Evolutionary conservation across 2,888 invertebrate genomes (phyloP).

Genomic region (Orgyia antiqua): DNA sequence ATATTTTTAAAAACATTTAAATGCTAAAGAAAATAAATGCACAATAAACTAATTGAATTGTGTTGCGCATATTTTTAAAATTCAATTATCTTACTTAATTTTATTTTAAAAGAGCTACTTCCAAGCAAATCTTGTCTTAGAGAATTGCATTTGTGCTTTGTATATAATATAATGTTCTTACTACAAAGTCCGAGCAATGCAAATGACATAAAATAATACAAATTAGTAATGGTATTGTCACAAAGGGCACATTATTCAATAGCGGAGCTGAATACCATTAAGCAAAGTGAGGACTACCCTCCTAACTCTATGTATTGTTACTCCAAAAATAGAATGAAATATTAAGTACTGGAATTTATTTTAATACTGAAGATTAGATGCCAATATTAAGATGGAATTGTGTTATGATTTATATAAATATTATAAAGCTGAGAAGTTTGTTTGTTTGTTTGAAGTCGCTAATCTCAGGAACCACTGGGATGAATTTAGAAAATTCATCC

Average conservation of each 20-base stretch:
- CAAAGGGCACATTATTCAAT: constrained; percentile 21
- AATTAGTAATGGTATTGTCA: constrained; percentile 15
- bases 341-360: background rate
- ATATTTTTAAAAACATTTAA: too few species aligned
- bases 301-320: constrained; percentile 1
- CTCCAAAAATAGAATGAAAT: constrained; percentile 1
- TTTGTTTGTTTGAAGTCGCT: too few species aligned
- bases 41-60: too few species aligned
- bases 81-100: background rate
- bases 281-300: constrained; percentile 20
- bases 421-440: too few species aligned
- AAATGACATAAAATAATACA: constrained; percentile 17
- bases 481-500: too few species aligned
- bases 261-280: constrained; percentile 19
- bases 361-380: too few species aligned
- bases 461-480: too few species aligned
- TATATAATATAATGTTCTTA: background rate
- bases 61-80: too few species aligned
- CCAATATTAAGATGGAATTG: too few species aligned
- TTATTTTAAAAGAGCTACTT: background rate
- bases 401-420: too few species aligned
- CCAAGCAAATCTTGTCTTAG: background rate
- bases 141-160: background rate
- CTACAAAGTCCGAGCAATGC: constrained; percentile 4
- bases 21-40: too few species aligned